Conservation (phyloP, 2,797 vertebrate species). For the Schizothorax lantsangensis region DNA sequence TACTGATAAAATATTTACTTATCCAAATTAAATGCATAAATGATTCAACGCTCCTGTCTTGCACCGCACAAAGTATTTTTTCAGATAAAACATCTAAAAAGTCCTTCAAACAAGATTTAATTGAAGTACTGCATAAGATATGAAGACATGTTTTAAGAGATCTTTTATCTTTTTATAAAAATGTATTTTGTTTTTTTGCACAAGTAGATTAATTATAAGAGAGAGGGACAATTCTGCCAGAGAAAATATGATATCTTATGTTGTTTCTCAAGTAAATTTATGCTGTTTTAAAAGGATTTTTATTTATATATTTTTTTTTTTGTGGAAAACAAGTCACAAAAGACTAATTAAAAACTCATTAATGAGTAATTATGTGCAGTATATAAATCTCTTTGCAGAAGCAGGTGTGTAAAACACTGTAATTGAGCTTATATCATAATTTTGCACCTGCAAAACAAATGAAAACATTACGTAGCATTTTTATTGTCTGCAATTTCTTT, state of each 20-base stretch:
- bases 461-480: not conserved
- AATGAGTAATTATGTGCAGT: not conserved
- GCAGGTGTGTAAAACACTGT: not conserved
- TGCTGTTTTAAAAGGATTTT: not conserved
- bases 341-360: not conserved
- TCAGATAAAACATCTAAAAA: not conserved
- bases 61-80: not conserved
- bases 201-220: not conserved
- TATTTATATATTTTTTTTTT: not conserved
- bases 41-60: not conserved
- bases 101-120: not conserved
- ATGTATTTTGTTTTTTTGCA: not conserved
- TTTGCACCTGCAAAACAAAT: not conserved
- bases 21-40: not conserved
- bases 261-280: not conserved
- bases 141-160: not conserved
- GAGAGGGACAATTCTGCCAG: not conserved
- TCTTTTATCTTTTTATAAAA: not conserved
- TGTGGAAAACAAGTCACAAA: not conserved
- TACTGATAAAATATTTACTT: not conserved
- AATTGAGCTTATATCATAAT: not conserved
- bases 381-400: not conserved
- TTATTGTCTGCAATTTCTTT: not conserved
- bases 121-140: not conserved
- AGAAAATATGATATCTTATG: not conserved